phyloP scores from a whole-genome alignment of 2,113 vertebrate species.

The Lepisosteus osseus region DNA sequence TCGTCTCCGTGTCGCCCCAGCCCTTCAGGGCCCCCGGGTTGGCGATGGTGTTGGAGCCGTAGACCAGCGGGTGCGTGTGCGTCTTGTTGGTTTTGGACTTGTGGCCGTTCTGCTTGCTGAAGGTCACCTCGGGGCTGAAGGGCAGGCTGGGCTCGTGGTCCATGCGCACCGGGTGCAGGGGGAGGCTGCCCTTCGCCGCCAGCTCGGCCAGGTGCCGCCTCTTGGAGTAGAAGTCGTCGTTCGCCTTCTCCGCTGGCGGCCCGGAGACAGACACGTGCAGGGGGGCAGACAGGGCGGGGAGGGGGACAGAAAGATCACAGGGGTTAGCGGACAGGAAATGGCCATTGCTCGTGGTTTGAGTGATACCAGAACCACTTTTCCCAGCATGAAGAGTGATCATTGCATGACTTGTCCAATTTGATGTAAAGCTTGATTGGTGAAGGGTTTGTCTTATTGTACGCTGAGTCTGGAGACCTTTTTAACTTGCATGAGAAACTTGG shows the following conservation, averaged over 20 bases:
- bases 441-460: no score
- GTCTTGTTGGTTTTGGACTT: conserved; percentile 75
- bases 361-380: no score
- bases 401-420: no score
- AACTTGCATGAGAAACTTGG: no score
- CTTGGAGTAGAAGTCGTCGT: conserved; percentile 88
- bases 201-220: conserved; percentile 86
- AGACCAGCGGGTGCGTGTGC: conserved; percentile 78
- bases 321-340: no score
- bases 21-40: conserved; percentile 66
- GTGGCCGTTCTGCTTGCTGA: conserved; percentile 79
- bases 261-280: not conserved
- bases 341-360: no score
- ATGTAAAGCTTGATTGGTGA: no score
- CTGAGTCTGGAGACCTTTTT: no score
- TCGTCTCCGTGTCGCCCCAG: conserved; percentile 88
- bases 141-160: conserved; percentile 78
- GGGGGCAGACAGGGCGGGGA: no score
- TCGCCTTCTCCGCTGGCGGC: conserved; percentile 84
- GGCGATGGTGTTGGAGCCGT: conserved; percentile 79
- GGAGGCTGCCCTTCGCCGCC: conserved; percentile 83
- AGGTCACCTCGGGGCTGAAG: conserved; percentile 80
- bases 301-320: no score
- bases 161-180: conserved; percentile 80
- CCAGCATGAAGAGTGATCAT: no score